phyloP scores from a whole-genome alignment of 2,797 vertebrate species.

The Astyanax mexicanus region DNA sequence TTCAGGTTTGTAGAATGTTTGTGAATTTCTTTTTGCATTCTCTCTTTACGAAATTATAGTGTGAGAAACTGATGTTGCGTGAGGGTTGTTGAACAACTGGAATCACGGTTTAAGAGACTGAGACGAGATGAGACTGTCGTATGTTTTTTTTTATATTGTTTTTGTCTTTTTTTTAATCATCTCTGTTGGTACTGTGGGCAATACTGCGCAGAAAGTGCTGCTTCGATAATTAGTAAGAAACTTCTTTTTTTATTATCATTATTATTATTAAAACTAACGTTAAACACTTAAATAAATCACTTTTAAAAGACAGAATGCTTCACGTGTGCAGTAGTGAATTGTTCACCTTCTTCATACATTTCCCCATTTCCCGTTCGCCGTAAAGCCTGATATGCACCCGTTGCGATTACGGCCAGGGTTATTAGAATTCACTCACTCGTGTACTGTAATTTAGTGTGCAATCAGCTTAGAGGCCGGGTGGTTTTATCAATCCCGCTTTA shows the following conservation, averaged over 20 bases:
- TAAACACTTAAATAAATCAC: constrained; percentile 52
- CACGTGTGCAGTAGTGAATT: constrained; percentile 48
- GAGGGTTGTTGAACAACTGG: constrained; percentile 18
- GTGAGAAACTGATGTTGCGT: constrained; percentile 4
- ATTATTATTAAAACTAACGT: constrained; percentile 38
- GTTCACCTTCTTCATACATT: constrained; percentile 48
- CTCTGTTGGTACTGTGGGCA: constrained; percentile 78
- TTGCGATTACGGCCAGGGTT: constrained; percentile 46
- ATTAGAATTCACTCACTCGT: constrained; percentile 66
- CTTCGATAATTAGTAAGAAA: constrained; percentile 64
- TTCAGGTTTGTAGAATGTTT: constrained; percentile 32
- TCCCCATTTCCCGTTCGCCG: constrained; percentile 30
- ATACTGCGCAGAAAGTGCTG: constrained; percentile 71
- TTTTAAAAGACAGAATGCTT: constrained; percentile 54
- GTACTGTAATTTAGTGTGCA: constrained; percentile 83
- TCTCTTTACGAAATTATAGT: no score
- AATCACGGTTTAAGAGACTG: constrained; percentile 3
- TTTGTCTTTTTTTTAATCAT: constrained; percentile 18
- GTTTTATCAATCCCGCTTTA: constrained; percentile 78
- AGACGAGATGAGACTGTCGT: background rate
- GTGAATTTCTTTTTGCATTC: no score
- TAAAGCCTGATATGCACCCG: constrained; percentile 62
- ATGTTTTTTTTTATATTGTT: constrained; percentile 7
- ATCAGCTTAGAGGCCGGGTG: constrained; percentile 77
- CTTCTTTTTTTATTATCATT: constrained; percentile 39